Conservation (phyloP, 2,888 invertebrate genomes). For the Tuberolachnus salignus region DNA sequence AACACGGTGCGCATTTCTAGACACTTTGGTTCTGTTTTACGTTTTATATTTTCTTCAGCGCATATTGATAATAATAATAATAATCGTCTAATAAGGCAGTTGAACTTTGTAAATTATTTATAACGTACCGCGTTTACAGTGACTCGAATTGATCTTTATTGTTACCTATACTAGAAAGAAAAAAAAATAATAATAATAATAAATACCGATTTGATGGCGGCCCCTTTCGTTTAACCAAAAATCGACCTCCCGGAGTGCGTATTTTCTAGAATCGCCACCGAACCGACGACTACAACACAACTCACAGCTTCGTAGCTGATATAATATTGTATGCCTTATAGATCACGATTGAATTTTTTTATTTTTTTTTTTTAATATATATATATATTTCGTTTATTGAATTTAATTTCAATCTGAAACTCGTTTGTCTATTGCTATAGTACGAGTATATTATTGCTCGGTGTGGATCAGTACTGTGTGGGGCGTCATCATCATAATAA, state of each 20-base stretch:
- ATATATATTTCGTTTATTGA: too few relatives aligned
- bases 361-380: too few relatives aligned
- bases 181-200: too few relatives aligned
- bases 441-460: not conserved
- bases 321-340: too few relatives aligned
- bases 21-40: too few relatives aligned
- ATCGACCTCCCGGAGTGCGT: not conserved
- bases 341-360: too few relatives aligned
- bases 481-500: not conserved
- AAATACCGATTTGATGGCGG: slow-evolving; percentile 1
- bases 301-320: not conserved
- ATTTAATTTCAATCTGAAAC: too few relatives aligned
- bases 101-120: slow-evolving; percentile 5
- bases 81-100: slow-evolving; percentile 24
- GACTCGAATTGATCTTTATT: slow-evolving; percentile 28
- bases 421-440: not conserved
- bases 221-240: not conserved
- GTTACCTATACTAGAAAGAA: not conserved
- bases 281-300: not conserved
- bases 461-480: not conserved
- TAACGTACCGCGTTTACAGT: slow-evolving; percentile 1
- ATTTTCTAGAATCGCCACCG: not conserved
- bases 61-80: too few relatives aligned
- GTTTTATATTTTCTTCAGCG: too few relatives aligned
- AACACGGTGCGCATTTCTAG: too few relatives aligned